These are phyloP conservation scores for Sapayoa aenigma DNA, from an alignment of 2,113 vertebrate genomes.

Conservation along the genomic window DNA sequence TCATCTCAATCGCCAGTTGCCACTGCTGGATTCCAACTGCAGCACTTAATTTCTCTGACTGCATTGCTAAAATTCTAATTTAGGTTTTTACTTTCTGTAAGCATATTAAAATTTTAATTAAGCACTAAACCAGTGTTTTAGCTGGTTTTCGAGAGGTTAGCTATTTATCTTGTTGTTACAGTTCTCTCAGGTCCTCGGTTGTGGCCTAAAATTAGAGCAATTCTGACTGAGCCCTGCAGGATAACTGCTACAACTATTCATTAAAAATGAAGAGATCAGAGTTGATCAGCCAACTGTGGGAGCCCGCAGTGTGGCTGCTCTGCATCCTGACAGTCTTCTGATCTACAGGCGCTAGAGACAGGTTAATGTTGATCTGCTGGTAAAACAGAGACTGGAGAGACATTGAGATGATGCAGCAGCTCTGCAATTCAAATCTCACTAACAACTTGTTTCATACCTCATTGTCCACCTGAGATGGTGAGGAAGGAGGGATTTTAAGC, in stretches of 20 bases:
- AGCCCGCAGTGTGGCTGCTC: neutral
- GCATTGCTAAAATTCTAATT: neutral
- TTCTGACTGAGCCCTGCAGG: neutral
- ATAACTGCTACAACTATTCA: neutral
- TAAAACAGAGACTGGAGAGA: neutral
- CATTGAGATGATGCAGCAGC: neutral
- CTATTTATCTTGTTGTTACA: constrained; percentile 3
- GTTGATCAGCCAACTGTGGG: neutral
- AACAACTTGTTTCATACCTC: neutral
- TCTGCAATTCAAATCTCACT: neutral
- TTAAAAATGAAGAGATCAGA: neutral
- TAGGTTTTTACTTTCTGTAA: neutral
- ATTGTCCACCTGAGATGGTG: neutral
- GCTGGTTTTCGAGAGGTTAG: neutral
- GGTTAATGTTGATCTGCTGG: neutral
- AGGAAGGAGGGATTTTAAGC: neutral
- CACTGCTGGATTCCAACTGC: neutral
- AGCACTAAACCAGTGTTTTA: neutral
- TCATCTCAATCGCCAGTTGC: neutral
- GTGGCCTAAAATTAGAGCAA: neutral
- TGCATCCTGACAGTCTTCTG: neutral
- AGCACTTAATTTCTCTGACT: neutral
- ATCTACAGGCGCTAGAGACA: neutral
- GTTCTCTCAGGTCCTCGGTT: neutral
- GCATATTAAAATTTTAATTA: constrained; percentile 4